phyloP scores from a whole-genome alignment of 2,113 vertebrate species.

The Peucedramus taeniatus region DNA sequence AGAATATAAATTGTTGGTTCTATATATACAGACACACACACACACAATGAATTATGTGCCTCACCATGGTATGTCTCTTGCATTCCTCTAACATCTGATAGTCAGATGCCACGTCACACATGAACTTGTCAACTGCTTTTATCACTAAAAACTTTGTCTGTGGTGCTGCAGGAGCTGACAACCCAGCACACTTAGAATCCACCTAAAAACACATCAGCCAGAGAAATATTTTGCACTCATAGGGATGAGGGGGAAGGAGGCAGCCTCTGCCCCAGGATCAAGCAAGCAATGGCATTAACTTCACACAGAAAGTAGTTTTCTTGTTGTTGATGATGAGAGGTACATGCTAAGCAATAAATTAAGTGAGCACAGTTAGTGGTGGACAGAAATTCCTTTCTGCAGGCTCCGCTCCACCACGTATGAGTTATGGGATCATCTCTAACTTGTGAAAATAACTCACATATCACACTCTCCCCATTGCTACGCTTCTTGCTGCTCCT shows the following conservation, averaged over 20 bases:
- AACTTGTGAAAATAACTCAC: conserved; percentile 64
- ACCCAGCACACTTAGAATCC: background rate
- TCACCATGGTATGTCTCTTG: background rate
- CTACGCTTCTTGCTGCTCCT: background rate
- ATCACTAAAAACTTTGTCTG: background rate
- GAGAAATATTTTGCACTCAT: background rate
- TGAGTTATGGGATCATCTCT: conserved; percentile 48
- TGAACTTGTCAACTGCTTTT: conserved; percentile 11
- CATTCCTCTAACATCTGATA: conserved; percentile 63
- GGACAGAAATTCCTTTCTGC: conserved; percentile 48
- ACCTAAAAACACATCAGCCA: background rate
- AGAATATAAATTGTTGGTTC: conserved; percentile 72
- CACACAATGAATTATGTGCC: conserved; percentile 35
- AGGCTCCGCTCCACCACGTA: conserved; percentile 36
- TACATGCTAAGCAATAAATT: conserved; percentile 50
- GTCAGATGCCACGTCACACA: conserved; percentile 53
- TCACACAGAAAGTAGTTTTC: background rate
- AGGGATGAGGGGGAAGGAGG: background rate
- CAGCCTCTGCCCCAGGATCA: background rate
- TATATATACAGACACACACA: conserved; percentile 53
- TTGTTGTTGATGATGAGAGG: conserved; percentile 7
- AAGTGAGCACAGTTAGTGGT: background rate
- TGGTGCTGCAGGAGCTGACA: background rate
- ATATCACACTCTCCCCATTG: conserved; percentile 22
- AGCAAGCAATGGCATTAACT: background rate